These are phyloP conservation scores for Prorops nasuta DNA, from an alignment of 1,140 invertebrate species.

Conservation along the genomic window DNA sequence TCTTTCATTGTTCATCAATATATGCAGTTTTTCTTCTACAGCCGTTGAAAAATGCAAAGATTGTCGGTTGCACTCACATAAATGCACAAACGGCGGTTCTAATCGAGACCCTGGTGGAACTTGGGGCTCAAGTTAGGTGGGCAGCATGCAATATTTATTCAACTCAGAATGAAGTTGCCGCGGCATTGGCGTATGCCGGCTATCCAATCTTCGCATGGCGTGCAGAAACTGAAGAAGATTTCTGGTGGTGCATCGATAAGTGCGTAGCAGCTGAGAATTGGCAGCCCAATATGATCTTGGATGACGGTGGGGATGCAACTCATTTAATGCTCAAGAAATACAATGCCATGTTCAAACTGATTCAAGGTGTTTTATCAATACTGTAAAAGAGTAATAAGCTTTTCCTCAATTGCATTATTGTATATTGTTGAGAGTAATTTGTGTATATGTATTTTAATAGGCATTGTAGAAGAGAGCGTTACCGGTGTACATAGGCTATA, in stretches of 20 bases:
- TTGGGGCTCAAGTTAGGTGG: slow-evolving; percentile 92
- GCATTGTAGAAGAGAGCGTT: slow-evolving; percentile 97
- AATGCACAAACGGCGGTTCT: slow-evolving; percentile 97
- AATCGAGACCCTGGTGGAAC: slow-evolving; percentile 86
- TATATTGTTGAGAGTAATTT: background rate
- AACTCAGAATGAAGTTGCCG: slow-evolving; percentile 96
- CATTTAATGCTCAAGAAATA: slow-evolving; percentile 97
- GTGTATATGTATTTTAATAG: slow-evolving; percentile 49
- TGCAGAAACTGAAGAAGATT: slow-evolving; percentile 94
- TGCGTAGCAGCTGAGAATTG: slow-evolving; percentile 89
- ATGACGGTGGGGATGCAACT: slow-evolving; percentile 96
- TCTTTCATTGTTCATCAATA: background rate
- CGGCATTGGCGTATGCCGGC: slow-evolving; percentile 89
- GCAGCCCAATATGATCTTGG: slow-evolving; percentile 99
- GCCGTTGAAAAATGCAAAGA: slow-evolving; percentile 91
- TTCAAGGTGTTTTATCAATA: slow-evolving; percentile 71
- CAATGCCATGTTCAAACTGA: slow-evolving; percentile 90
- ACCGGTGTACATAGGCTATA: slow-evolving; percentile 96
- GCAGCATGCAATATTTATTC: slow-evolving; percentile 98
- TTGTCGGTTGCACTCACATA: slow-evolving; percentile 96
- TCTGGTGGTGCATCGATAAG: slow-evolving; percentile 98
- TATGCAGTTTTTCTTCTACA: slow-evolving; percentile 13
- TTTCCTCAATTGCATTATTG: slow-evolving; percentile 8
- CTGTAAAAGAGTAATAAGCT: slow-evolving; percentile 44
- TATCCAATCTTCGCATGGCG: slow-evolving; percentile 93